Base-by-base conservation (phyloP, 2,797 vertebrate genomes). In the Peromyscus nudipes region DNA sequence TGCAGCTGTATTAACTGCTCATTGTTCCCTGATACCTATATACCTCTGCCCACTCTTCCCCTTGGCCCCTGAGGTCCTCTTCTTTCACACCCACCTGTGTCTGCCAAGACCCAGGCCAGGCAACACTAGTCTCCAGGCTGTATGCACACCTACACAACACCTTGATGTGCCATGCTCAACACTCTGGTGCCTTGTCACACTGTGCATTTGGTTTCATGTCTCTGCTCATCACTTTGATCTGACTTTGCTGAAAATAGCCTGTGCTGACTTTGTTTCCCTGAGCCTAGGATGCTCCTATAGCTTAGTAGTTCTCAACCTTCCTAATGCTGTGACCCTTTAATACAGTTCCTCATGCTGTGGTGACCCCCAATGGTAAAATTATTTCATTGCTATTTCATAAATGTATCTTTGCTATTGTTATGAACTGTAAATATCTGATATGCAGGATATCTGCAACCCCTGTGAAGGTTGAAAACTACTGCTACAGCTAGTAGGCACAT, bases 151-250 rank as follows among this genome's bases (percentile, higher is more conserved):
- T 25, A 1, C 34, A 6, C 0, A 0, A 21, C 25, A 31, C 83
- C 1, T 0, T 0, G 6, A 17, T 2, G 21, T 49, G 29, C 80
- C 9, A 27, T 21, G 62, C 40, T 82, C 46, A 29, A 12, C 19
- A 37, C 27, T 19, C 0, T 0, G 2, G 27, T 1, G 29, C 71
- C 60, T 57, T 13, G 29, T 4, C 55, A 69, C 57, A 8, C 7
- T 1, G 34, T 9, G 14, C 0, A 9, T 40, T n/a, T 29, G 13
- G 4, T 46, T 40, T 79, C 13, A 11, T 19, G 5, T 3, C 2
- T 71, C 88, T 73, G 67, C 57, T n/a, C 21, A 34, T 37, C 37
- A 27, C 7, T 17, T 64, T 16, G 29, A 31, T 2, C 10, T 8
- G 23, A 64, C 89, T 65, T 37, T 12, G 0, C 5, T 16, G 40